phyloP scores from a whole-genome alignment of 2,113 vertebrate genomes.

The Aix galericulata region DNA sequence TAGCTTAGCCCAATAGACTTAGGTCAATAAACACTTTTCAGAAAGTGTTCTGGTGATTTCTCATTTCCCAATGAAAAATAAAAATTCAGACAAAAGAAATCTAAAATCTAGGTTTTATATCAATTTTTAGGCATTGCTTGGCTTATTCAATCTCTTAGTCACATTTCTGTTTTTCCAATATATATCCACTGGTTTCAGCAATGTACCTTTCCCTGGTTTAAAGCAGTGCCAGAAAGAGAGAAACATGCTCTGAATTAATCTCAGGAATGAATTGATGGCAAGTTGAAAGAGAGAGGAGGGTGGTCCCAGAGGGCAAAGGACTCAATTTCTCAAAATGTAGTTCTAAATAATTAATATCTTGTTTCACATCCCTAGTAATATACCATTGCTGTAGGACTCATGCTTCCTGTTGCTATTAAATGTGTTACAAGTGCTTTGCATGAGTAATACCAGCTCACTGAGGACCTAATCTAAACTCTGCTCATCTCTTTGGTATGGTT shows the following conservation, averaged over 20 bases:
- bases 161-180: not conserved
- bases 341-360: slow-evolving; percentile 60
- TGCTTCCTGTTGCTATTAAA: not conserved
- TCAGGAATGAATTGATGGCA: not conserved
- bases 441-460: not conserved
- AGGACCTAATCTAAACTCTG: not conserved
- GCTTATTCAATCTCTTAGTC: not conserved
- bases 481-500: not conserved
- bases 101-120: not conserved
- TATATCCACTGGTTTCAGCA: not conserved
- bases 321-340: slow-evolving; percentile 48
- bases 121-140: not conserved
- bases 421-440: not conserved
- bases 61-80: not conserved
- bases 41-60: not conserved
- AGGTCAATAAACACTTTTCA: not conserved
- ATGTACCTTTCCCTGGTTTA: not conserved
- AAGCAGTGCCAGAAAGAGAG: not conserved
- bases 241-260: slow-evolving; percentile 26
- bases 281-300: not conserved
- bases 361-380: not conserved
- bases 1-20: not conserved
- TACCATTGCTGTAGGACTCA: not conserved
- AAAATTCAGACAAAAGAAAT: not conserved
- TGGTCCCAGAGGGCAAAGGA: slow-evolving; percentile 2